Evolutionary conservation across 2,888 invertebrate genomes (phyloP).

Genomic region (Cheilosia vulpina): DNA sequence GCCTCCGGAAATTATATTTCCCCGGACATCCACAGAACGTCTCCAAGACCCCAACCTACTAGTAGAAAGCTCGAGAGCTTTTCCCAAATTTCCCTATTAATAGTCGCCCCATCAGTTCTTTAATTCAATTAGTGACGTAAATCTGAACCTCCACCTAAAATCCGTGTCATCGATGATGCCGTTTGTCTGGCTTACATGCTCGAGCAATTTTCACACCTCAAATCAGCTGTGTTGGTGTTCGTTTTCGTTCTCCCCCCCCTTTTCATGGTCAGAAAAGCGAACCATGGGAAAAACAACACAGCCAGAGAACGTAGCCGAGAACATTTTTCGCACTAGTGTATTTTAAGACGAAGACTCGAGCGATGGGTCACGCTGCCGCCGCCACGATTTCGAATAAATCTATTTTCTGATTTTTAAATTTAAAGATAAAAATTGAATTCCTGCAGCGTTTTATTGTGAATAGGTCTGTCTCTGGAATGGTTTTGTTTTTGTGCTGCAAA

Average conservation of each 20-base stretch:
- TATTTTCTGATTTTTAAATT: slow-evolving; percentile 26
- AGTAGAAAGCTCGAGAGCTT: slow-evolving; percentile 6
- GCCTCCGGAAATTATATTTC: too few relatives aligned
- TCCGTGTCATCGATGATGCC: slow-evolving; percentile 18
- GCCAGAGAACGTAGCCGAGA: not conserved
- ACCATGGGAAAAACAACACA: not conserved
- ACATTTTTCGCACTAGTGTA: slow-evolving; percentile 45
- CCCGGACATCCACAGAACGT: not conserved
- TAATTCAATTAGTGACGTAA: too few relatives aligned
- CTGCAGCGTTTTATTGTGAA: not conserved
- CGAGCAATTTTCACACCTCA: slow-evolving; percentile 24
- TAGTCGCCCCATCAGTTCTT: too few relatives aligned
- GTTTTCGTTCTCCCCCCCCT: not conserved
- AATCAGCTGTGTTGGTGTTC: slow-evolving; percentile 53
- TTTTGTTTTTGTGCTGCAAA: not conserved
- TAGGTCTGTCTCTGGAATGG: not conserved
- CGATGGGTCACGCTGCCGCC: slow-evolving; percentile 57
- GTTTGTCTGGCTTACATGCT: slow-evolving; percentile 24
- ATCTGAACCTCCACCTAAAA: too few relatives aligned
- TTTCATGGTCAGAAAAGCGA: slow-evolving; percentile 23
- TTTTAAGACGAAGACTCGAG: slow-evolving; percentile 69
- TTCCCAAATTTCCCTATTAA: not conserved
- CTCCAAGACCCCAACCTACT: not conserved
- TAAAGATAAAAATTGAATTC: slow-evolving; percentile 6
- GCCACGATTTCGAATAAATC: slow-evolving; percentile 51